phyloP scores from a whole-genome alignment of 1,140 invertebrate genomes.

The Gryllus bimaculatus region DNA sequence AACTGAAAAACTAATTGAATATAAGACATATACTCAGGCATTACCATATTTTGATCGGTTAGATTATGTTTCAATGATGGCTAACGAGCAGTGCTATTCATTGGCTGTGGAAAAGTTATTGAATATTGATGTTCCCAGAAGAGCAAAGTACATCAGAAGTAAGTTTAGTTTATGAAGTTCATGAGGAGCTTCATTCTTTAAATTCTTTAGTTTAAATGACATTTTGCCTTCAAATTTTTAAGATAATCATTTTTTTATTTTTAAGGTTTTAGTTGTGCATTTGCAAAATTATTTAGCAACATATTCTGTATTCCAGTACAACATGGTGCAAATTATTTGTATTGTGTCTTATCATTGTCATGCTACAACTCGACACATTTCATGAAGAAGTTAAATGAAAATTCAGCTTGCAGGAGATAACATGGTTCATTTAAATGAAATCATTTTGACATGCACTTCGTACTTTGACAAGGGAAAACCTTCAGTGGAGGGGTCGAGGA shows the following conservation, averaged over 20 bases:
- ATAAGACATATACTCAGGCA: constrained; percentile 96
- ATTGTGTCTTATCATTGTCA: no score
- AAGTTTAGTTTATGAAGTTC: constrained; percentile 31
- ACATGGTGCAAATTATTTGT: no score
- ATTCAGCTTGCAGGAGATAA: no score
- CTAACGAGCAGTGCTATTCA: constrained; percentile 95
- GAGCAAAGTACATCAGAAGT: constrained; percentile 96
- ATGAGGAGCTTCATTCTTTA: not conserved
- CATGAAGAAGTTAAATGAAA: no score
- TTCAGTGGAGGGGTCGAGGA: no score
- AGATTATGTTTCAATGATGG: constrained; percentile 99
- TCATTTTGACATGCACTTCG: no score
- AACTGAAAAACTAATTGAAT: constrained; percentile 97
- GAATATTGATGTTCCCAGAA: constrained; percentile 85
- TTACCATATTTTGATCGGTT: constrained; percentile 96
- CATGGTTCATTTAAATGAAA: no score
- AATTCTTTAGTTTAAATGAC: not conserved
- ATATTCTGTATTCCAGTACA: no score
- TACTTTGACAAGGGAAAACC: no score
- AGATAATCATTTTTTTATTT: not conserved
- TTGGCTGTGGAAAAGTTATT: constrained; percentile 92
- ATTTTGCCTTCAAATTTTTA: not conserved
- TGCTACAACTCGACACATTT: no score
- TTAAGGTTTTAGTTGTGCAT: not conserved
- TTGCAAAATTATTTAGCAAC: not conserved